phyloP scores from a whole-genome alignment of 2,797 vertebrate genomes.

The Ammospiza maritima region DNA sequence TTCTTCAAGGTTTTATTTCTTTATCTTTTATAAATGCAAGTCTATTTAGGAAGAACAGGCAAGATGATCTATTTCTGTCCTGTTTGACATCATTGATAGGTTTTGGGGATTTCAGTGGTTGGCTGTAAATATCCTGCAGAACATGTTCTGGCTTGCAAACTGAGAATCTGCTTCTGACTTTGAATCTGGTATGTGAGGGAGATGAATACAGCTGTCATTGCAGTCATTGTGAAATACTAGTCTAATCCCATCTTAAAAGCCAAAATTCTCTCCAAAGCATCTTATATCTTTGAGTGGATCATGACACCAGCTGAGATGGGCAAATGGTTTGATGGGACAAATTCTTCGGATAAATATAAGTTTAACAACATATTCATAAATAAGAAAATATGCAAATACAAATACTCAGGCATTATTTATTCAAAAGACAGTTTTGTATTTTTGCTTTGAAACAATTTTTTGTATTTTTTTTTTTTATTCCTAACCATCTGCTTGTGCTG shows the following conservation, averaged over 20 bases:
- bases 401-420: background rate
- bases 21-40: background rate
- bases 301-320: background rate
- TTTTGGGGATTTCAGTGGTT: background rate
- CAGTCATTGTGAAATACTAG: background rate
- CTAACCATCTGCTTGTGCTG: background rate
- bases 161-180: background rate
- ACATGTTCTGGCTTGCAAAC: background rate
- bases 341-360: background rate
- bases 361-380: background rate
- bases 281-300: background rate
- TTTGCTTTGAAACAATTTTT: background rate
- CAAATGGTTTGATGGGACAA: background rate
- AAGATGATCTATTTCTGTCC: constrained; percentile 1
- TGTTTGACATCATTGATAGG: background rate
- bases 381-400: background rate
- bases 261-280: background rate
- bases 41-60: background rate
- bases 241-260: background rate
- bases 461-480: background rate
- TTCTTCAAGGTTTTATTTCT: background rate
- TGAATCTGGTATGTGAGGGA: background rate
- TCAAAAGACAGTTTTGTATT: background rate
- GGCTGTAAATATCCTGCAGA: constrained; percentile 9
- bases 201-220: background rate